Evolutionary conservation across 1,140 invertebrate genomes (phyloP).

Genomic region (Dryas iulia): DNA sequence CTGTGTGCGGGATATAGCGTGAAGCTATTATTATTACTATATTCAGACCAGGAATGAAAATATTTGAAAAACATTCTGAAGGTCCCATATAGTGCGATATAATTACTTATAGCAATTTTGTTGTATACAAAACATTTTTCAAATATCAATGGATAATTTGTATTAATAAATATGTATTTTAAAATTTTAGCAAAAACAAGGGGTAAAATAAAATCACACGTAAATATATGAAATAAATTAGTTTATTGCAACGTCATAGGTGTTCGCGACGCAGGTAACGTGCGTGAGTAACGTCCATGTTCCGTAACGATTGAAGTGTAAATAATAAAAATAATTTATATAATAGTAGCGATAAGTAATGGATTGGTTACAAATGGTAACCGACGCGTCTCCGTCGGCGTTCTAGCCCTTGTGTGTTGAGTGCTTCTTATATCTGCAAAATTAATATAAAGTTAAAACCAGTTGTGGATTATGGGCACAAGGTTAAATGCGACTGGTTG

Average conservation of each 20-base stretch:
- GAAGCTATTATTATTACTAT: no score
- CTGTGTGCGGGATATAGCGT: no score
- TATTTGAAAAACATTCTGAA: no score
- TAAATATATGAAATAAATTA: slow-evolving; percentile 74
- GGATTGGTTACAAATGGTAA: slow-evolving; percentile 71
- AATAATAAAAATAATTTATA: slow-evolving; percentile 79
- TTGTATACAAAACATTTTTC: no score
- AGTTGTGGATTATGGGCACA: no score
- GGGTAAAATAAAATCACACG: slow-evolving; percentile 8
- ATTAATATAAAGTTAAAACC: not conserved
- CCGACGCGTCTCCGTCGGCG: slow-evolving; percentile 43
- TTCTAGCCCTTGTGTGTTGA: slow-evolving; percentile 34
- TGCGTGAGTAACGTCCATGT: slow-evolving; percentile 47
- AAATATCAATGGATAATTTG: no score
- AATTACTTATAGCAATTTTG: no score
- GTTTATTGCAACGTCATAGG: slow-evolving; percentile 71
- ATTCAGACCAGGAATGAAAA: no score
- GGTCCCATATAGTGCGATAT: no score
- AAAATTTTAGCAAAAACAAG: not conserved
- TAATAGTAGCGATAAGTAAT: slow-evolving; percentile 67
- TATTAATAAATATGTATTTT: no score
- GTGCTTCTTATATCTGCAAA: slow-evolving; percentile 40
- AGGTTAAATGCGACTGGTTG: no score
- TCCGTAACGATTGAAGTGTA: slow-evolving; percentile 70
- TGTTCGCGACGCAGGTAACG: slow-evolving; percentile 57